Evolutionary conservation across 2,797 vertebrate species (phyloP), one percentile per base, ranked within the genome.

Genomic region (Fundulus diaphanus): DNA sequence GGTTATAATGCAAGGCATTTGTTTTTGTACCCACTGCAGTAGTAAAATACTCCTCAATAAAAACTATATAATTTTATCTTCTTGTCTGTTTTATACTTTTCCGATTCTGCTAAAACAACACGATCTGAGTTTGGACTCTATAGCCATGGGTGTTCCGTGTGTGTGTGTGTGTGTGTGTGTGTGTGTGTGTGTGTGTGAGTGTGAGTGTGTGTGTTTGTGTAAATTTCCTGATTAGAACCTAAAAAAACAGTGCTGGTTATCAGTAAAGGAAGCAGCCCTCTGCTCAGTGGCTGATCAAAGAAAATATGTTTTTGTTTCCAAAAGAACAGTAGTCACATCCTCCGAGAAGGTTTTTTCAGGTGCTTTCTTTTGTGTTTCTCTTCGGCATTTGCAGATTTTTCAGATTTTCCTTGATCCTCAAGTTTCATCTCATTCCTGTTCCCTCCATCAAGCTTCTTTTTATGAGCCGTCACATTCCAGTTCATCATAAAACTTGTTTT

Each of bases 181-280:
- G 22, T 31, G 46, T 67, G 70, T 48, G 22, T 31, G 46, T 67
- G 70, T 48, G 22, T 31, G 46, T 67, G 70, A 70, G n/a, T n/a
- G n/a, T n/a, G n/a, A n/a, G n/a, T n/a, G 22, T 54, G 20, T 54
- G 8, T 29, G 0, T 61, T 7, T 48, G 22, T 31, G 46, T 67
- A 72, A 70, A 84, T 86, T 82, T 82, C 90, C 85, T 92, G 89
- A 92, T 92, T 91, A 86, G 68, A 73, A 59, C 54, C 54, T n/a
- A 88, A 90, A 93, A 92, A 88, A 91, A 92, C 80, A 70, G 86
- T 59, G 1, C 52, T 59, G 40, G 66, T 83, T 91, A 86, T 93
- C 92, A 89, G 78, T 54, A 87, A 83, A 90, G 93, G 93, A 93
- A 93, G 85, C 87, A 79, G 86, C 80, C 33, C 68, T 85, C 63